Base-by-base conservation (phyloP, 2,888 invertebrate genomes). In the Agriopis leucophaearia region DNA sequence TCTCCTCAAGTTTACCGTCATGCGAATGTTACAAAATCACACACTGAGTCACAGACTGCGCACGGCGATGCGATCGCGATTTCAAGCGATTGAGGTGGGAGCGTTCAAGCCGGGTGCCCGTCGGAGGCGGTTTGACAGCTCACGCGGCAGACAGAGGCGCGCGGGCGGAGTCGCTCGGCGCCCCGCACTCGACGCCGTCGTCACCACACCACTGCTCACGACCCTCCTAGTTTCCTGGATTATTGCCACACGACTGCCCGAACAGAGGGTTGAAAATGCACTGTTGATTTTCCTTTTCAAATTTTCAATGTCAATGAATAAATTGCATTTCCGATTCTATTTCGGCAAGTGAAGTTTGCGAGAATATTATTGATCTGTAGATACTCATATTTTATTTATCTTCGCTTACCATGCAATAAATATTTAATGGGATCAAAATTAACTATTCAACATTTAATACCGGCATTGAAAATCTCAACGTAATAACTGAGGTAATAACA, bases 71-170 rank as follows among this genome's bases (percentile, higher is more conserved):
- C 87, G 87, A 87, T 87, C 89, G 87, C 89, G 86, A 85, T 82
- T 81, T 79, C 77, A 82, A 81, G 85, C 86, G 85, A 83, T 85
- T 83, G 81, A 80, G 78, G 85, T 83, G 82, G 84, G 85, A 86
- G 88, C 93, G 94, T 94, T 90, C 91, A 91, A 89, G 90, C 87
- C 90, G 90, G 84, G 83, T 90, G 92, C 91, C 91, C 81, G 92
- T 89, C 92, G 87, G 88, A 92, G 93, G 91, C 93, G 89, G 91
- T 94, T 93, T 94, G 94, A 94, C 92, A 94, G 92, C 90, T 90
- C 86, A 81, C 81, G 82, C 86, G 82, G 87, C 84, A 83, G 85
- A 80, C 84, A 84, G 85, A 84, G 87, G 90, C 87, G 88, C 83
- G 91, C 90, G 92, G 90, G 91, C 85, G 90, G 91, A 81, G 81